Percentiles rank a stretch among this genome's conserved stretches.
Evolutionary conservation across 2,797 vertebrate genomes (phyloP).

Genomic region (Molothrus ater): DNA sequence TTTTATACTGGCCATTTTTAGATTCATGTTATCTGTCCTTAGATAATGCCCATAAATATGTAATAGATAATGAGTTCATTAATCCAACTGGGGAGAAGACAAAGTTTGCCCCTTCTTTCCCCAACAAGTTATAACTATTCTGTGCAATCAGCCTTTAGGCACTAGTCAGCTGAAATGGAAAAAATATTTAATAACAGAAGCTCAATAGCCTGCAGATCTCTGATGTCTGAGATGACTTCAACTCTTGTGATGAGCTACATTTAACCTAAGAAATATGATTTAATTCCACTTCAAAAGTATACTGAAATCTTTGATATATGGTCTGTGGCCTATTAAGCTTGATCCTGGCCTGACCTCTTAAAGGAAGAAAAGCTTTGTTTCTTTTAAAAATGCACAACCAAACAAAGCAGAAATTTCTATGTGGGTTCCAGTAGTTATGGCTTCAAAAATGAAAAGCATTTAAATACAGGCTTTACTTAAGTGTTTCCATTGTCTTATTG

Average conservation of each 20-base stretch:
- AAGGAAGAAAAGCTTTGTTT: conserved; percentile 36
- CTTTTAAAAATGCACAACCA: background rate
- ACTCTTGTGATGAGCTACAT: conserved; percentile 29
- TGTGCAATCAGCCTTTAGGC: conserved; percentile 14
- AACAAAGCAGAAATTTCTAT: conserved; percentile 30
- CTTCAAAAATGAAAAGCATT: conserved; percentile 9
- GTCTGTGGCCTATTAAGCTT: conserved; percentile 50
- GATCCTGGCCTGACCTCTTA: conserved; percentile 29
- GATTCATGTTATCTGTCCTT: background rate
- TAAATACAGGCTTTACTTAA: background rate
- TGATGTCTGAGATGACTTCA: conserved; percentile 58
- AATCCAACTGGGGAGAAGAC: background rate
- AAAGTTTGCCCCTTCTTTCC: conserved; percentile 17
- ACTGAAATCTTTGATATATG: conserved; percentile 46
- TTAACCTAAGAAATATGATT: conserved; percentile 58
- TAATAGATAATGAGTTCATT: background rate
- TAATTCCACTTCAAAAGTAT: conserved; percentile 61
- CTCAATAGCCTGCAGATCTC: conserved; percentile 47
- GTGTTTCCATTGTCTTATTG: conserved; percentile 8
- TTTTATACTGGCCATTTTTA: background rate
- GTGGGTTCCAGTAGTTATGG: background rate
- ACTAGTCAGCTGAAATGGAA: conserved; percentile 53
- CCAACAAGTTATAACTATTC: conserved; percentile 36
- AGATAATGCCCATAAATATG: background rate
- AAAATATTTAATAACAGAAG: conserved; percentile 51